A percentile compares a stretch with the other conserved stretches of the same genome.
These are phyloP conservation scores for Xiphophorus couchianus DNA, from an alignment of 2,113 vertebrate genomes.

Conservation along the genomic window DNA sequence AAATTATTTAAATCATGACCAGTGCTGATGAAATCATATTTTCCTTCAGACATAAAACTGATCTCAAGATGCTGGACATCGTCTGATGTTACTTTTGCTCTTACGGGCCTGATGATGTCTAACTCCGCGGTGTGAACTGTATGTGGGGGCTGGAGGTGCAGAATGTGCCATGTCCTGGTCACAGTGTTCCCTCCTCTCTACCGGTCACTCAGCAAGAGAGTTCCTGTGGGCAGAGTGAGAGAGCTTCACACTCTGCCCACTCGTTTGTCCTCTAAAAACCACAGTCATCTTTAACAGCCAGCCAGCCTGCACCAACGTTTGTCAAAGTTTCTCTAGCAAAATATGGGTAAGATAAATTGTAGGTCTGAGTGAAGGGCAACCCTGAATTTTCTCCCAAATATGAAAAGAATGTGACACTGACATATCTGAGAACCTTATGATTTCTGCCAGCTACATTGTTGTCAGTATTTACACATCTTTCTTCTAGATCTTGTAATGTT, in stretches of 20 bases:
- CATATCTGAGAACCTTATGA: not conserved
- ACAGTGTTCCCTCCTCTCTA: conserved; percentile 72
- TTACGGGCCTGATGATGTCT: conserved; percentile 53
- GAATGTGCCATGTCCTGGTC: conserved; percentile 72
- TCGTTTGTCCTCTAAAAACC: conserved; percentile 68
- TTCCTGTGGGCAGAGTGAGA: conserved; percentile 76
- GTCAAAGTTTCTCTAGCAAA: conserved; percentile 25
- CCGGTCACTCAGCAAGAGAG: conserved; percentile 75
- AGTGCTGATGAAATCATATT: not conserved
- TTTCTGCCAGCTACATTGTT: not conserved
- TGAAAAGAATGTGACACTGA: too few species aligned
- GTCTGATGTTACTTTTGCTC: conserved; percentile 52
- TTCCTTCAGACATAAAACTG: conserved; percentile 6
- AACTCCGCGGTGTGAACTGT: conserved; percentile 56
- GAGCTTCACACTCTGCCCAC: conserved; percentile 77
- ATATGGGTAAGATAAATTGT: not conserved
- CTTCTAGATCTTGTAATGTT: not conserved
- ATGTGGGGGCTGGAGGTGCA: conserved; percentile 69
- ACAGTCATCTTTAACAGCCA: conserved; percentile 59
- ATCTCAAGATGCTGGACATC: conserved; percentile 25
- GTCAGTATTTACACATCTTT: not conserved
- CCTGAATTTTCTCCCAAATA: not conserved
- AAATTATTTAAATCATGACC: too few species aligned
- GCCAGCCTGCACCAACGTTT: not conserved
- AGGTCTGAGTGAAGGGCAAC: not conserved